Base-by-base conservation (phyloP, 2,888 invertebrate genomes). In the Dryadula phaetusa region DNA sequence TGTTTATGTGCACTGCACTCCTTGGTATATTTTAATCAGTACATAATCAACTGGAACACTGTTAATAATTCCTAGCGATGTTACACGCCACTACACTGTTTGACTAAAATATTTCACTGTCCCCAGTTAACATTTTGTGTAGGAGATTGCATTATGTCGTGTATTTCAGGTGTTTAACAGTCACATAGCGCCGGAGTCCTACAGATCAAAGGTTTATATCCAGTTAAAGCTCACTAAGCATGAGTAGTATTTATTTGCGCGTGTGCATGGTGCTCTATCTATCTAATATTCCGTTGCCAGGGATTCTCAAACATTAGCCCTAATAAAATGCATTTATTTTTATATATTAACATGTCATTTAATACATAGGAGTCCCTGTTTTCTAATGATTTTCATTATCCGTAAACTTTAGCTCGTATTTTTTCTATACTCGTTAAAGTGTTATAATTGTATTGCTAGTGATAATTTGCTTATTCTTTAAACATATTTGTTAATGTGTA, bases 151-250 rank as follows among this genome's bases (percentile, higher is more conserved):
- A 90, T 89, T 88, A 82, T 90, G 82, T 89, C 83, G 83, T 92
- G 90, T 90, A 94, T 96, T 96, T 90, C 95, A 97, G 97, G 97
- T 97, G 90, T 97, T 97, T 95, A 98, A 97, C 95, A 97, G 97
- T 95, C 98, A 98, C 95, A 96, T 97, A 95, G 96, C 96, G 94
- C 96, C 96, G 95, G 97, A 97, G 94, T 96, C 97, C 89, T 97
- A 96, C 95, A 96, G 97, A 95, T 96, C 97, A 93, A 97, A 97
- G 96, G 96, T 96, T 95, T 95, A 94, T 95, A 94, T 94, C 94
- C 62, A 86, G 81, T 91, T 88, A 84, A 90, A 87, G 81, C 85
- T 88, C 85, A 86, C 76, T 92, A 82, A 87, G 91, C 92, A 92
- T 92, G 90, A 80, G 86, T 90, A 90, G 87, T 80, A 80, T 76